phyloP scores from a whole-genome alignment of 2,888 invertebrate genomes.

The Ectropis crepuscularia region DNA sequence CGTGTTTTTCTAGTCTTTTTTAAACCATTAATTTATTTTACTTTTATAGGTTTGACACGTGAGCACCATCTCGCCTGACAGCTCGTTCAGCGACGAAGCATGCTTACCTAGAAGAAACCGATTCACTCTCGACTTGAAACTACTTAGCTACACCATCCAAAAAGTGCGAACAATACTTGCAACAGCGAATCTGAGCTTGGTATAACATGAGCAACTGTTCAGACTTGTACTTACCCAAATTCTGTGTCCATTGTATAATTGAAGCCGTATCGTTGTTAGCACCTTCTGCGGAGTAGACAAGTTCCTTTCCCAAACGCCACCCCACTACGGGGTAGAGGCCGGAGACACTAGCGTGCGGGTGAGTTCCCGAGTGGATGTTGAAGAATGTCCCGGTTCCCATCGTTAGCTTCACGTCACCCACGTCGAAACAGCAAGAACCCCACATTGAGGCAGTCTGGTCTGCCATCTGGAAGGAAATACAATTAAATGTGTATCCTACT shows the following conservation, averaged over 20 bases:
- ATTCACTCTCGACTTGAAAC: too few species aligned
- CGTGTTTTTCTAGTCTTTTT: too few species aligned
- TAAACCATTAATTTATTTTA: too few species aligned
- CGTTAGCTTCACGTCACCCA: slow-evolving; percentile 93
- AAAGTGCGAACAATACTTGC: slow-evolving; percentile 12
- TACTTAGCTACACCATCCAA: too few species aligned
- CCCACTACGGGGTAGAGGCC: slow-evolving; percentile 97
- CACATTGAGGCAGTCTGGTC: slow-evolving; percentile 96
- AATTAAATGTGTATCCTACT: background rate
- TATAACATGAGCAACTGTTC: background rate
- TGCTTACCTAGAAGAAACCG: too few species aligned
- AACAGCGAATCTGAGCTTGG: background rate
- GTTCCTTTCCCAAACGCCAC: slow-evolving; percentile 86
- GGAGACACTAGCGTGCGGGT: slow-evolving; percentile 91
- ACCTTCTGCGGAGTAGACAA: slow-evolving; percentile 92
- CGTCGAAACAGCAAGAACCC: slow-evolving; percentile 92
- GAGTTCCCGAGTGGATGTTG: slow-evolving; percentile 91
- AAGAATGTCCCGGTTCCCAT: slow-evolving; percentile 97
- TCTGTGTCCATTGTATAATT: slow-evolving; percentile 93
- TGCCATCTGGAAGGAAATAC: slow-evolving; percentile 85
- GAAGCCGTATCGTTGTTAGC: slow-evolving; percentile 95
- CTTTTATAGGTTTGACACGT: too few species aligned
- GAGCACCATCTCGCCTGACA: too few species aligned
- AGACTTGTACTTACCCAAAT: slow-evolving; percentile 81
- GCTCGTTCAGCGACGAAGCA: too few species aligned